Evolutionary conservation across 2,797 vertebrate species (phyloP), one percentile per base, ranked within the genome.

Genomic region (Diplodus puntazzo): DNA sequence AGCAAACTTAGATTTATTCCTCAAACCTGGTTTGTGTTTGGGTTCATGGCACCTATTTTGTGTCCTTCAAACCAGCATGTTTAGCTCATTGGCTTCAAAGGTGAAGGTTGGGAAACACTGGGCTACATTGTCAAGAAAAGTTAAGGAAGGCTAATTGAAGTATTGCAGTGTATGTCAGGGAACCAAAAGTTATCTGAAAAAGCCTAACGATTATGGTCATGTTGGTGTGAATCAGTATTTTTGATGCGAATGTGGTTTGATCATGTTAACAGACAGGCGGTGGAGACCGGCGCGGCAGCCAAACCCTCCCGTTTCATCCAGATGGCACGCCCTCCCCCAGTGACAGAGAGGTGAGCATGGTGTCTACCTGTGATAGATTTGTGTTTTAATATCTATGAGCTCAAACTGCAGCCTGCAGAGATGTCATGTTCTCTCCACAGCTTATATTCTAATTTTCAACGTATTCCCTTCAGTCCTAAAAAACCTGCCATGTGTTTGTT

Each of bases 331-430:
- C 87, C 69, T 89, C 92, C 71, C 95, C 96, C 63, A 94, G 86
- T 66, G 96, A 97, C 82, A 94, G 96, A 96, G 97, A 99, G 97
- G 98, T 99, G 86, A 93, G 96, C 75, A 34, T 7, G 39, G 57
- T 60, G 68, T 84, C 49, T 46, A 4, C 43, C 17, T 82, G 13
- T 77, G 68, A 60, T 23, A 2, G 53, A 68, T 58, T 25, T 10
- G 13, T 59, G 5, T 80, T 60, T 39, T 50, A 49, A 64, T 61
- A 11, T 80, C n/a, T 79, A 69, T 79, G 55, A 48, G 50, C 70
- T 82, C 21, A 70, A 72, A 61, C 75, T 80, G 69, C 85, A 82
- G 79, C 71, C 53, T 76, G 70, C 77, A 54, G 20, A 75, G 27
- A 34, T 73, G 66, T 53, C 53, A 4, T 59, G 34, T 69, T 84